phyloP scores from a whole-genome alignment of 2,888 invertebrate genomes.

The Entomobrya proxima region DNA sequence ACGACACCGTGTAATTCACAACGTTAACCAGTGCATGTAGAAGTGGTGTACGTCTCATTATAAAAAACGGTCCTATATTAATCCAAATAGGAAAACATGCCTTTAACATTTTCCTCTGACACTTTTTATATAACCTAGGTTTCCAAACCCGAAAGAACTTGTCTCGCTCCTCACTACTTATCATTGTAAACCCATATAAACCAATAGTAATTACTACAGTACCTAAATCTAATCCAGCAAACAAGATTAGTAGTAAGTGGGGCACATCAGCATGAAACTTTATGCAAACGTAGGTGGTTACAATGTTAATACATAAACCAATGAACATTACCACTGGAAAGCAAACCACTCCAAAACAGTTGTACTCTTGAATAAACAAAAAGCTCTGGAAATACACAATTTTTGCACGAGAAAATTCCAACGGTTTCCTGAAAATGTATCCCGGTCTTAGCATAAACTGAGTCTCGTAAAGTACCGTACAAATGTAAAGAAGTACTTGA shows the following conservation, averaged over 20 bases:
- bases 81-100: not conserved
- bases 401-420: not conserved
- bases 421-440: not conserved
- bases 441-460: not conserved
- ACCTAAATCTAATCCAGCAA: not conserved
- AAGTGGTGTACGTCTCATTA: not conserved
- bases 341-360: not conserved
- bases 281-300: slow-evolving; percentile 1
- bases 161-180: not conserved
- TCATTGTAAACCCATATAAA: not conserved
- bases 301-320: not conserved
- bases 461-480: not conserved
- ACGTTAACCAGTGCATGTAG: not conserved
- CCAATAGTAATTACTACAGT: not conserved
- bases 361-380: not conserved
- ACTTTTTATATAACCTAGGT: not conserved
- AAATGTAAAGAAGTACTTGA: not conserved
- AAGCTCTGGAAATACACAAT: not conserved
- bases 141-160: not conserved
- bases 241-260: not conserved
- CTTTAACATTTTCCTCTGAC: not conserved
- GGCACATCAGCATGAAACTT: not conserved
- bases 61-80: slow-evolving; percentile 1
- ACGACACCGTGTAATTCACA: not conserved
- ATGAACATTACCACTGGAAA: not conserved